These are phyloP conservation scores for Buceros bicornis DNA, from an alignment of 2,797 vertebrate species.

Conservation along the genomic window DNA sequence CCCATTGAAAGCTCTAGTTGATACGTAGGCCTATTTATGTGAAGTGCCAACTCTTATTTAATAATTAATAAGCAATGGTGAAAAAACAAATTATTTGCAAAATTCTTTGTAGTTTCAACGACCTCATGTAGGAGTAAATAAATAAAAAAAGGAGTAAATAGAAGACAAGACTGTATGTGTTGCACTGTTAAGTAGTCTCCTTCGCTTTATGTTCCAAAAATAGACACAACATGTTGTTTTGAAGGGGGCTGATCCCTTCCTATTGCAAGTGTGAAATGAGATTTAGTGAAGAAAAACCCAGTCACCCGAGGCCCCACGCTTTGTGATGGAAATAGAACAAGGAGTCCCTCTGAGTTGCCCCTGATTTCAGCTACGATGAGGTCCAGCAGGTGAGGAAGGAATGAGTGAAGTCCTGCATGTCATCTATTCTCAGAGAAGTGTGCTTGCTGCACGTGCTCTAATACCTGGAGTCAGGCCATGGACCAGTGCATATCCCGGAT, in stretches of 20 bases:
- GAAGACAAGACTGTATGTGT: not conserved
- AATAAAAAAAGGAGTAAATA: not conserved
- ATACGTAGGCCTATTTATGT: not conserved
- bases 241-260: not conserved
- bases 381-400: not conserved
- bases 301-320: rapidly evolving
- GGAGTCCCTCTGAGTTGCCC: not conserved
- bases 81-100: not conserved
- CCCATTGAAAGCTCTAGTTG: not conserved
- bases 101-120: not conserved
- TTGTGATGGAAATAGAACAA: not conserved
- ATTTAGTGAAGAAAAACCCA: not conserved
- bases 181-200: not conserved
- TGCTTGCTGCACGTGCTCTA: not conserved
- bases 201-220: not conserved
- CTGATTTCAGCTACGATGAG: not conserved
- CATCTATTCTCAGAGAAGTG: not conserved
- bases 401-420: not conserved
- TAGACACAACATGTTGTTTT: not conserved
- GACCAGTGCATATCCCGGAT: not conserved
- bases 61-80: slow-evolving; percentile 1
- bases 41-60: not conserved
- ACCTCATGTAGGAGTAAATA: slow-evolving; percentile 1
- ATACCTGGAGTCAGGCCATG: not conserved
- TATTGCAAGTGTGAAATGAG: not conserved